These are phyloP conservation scores for Ispidina lecontei DNA, from an alignment of 2,797 vertebrate genomes.

Conservation along the genomic window DNA sequence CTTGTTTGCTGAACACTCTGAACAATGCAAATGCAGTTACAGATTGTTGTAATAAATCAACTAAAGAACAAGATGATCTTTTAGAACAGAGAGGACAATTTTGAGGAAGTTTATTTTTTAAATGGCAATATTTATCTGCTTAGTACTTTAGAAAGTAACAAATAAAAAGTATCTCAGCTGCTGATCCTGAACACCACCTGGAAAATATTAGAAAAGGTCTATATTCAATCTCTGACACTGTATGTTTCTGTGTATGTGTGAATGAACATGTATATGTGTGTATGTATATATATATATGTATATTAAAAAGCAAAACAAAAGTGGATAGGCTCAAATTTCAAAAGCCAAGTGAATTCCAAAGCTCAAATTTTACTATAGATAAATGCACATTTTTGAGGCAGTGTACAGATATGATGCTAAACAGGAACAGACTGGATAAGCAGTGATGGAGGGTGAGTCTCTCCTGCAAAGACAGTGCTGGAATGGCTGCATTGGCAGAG, in stretches of 20 bases:
- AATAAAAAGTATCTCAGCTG: neutral
- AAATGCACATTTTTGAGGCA: neutral
- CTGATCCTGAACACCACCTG: neutral
- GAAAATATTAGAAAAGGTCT: neutral
- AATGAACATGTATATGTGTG: neutral
- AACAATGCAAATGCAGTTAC: conserved; percentile 43
- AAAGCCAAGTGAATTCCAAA: neutral
- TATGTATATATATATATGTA: neutral
- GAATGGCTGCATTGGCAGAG: neutral
- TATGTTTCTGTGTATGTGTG: neutral
- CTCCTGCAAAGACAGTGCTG: neutral
- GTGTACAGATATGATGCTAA: neutral
- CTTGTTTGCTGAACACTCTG: conserved; percentile 73
- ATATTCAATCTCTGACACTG: neutral
- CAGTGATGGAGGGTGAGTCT: neutral
- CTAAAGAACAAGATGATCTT: conserved; percentile 59
- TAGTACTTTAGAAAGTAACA: neutral
- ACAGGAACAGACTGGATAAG: conserved; percentile 2
- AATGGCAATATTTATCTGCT: conserved; percentile 39
- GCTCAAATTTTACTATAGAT: neutral
- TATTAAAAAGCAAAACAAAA: neutral
- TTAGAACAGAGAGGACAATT: conserved; percentile 60
- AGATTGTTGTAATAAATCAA: conserved; percentile 64
- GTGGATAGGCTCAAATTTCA: neutral
- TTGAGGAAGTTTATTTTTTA: conserved; percentile 68